phyloP scores from a whole-genome alignment of 2,797 vertebrate species.

The Etheostoma perlongum region DNA sequence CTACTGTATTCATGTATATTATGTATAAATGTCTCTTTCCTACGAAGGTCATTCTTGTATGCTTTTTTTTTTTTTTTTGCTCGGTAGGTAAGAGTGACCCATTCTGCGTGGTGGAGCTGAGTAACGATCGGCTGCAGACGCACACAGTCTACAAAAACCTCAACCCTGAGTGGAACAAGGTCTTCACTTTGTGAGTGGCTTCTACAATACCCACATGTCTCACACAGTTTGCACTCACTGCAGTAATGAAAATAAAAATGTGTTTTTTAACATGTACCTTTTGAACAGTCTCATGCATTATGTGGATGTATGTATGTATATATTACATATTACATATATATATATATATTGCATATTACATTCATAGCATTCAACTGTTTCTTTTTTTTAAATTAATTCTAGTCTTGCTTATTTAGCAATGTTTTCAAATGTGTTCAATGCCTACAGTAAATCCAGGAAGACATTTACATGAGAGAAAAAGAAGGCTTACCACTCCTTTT shows the following conservation, averaged over 20 bases:
- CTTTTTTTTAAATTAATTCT: not conserved
- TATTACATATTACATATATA: no score
- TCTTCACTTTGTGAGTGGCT: constrained; percentile 97
- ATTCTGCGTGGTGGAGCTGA: constrained; percentile 97
- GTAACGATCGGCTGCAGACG: constrained; percentile 96
- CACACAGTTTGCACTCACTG: not conserved
- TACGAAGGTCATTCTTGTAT: constrained; percentile 7
- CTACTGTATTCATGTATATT: not conserved
- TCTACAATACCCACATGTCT: not conserved
- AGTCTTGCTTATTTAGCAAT: not conserved
- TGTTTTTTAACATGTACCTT: no score
- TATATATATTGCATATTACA: no score
- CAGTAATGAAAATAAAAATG: no score
- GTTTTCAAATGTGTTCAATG: constrained; percentile 3
- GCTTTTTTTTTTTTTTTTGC: not conserved
- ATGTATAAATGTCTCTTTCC: constrained; percentile 4
- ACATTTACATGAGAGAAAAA: constrained; percentile 1
- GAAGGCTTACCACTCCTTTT: not conserved
- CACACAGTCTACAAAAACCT: constrained; percentile 99
- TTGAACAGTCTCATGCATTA: no score
- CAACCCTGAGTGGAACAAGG: constrained; percentile 98
- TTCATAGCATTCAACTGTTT: no score
- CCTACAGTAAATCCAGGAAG: not conserved
- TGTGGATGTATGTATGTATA: no score
- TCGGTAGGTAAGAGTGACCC: constrained; percentile 96